A percentile compares a stretch with the other conserved stretches of the same genome.
Conservation (phyloP, 2,113 vertebrate species). For the Zapornia atra region DNA sequence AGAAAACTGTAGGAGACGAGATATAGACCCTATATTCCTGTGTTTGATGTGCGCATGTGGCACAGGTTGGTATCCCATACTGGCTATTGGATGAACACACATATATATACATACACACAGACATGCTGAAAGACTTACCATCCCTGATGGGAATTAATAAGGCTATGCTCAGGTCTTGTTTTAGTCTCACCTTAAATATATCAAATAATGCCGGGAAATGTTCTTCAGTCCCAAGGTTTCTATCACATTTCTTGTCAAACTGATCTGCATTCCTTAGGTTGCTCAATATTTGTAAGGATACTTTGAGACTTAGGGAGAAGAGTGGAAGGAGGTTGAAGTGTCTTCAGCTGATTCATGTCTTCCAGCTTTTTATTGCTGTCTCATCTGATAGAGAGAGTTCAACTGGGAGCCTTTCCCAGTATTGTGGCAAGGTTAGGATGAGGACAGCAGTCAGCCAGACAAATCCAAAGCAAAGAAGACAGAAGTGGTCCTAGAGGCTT, state of each 20-base stretch:
- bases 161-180: background rate
- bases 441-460: background rate
- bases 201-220: fast-evolving
- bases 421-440: background rate
- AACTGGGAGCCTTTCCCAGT: background rate
- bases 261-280: background rate
- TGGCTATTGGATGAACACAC: background rate
- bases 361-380: background rate
- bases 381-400: background rate
- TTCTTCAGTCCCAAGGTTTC: background rate
- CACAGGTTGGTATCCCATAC: background rate
- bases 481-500: background rate
- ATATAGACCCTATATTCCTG: background rate
- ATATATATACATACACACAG: fast-evolving
- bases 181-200: background rate
- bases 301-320: background rate
- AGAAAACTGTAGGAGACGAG: background rate
- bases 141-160: background rate
- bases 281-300: background rate
- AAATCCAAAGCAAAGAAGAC: constrained; percentile 7
- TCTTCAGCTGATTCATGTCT: background rate
- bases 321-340: background rate
- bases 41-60: fast-evolving
- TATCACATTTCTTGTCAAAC: background rate
- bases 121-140: background rate